phyloP scores from a whole-genome alignment of 1,140 invertebrate genomes.

The Drosophila kanapiae region DNA sequence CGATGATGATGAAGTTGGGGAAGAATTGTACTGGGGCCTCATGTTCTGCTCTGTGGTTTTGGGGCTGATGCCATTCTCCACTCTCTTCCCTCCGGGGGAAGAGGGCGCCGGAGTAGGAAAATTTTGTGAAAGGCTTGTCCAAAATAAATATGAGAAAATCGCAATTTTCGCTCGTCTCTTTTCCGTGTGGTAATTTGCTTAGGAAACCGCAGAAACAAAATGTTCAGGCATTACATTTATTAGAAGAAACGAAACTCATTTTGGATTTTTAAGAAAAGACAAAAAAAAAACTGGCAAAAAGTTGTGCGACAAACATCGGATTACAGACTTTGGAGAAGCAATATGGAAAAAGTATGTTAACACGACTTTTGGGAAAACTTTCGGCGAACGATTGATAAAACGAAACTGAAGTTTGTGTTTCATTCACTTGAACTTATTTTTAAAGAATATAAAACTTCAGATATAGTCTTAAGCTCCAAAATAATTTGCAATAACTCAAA shows the following conservation, averaged over 20 bases:
- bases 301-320: constrained; percentile 23
- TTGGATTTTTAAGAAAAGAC: constrained; percentile 9
- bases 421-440: neutral
- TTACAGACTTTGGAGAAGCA: constrained; percentile 10
- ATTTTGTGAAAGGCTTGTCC: constrained; percentile 72
- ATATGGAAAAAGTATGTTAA: constrained; percentile 6
- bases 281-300: constrained; percentile 10
- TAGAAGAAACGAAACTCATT: constrained; percentile 26
- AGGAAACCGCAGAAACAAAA: constrained; percentile 55
- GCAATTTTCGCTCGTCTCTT: constrained; percentile 31
- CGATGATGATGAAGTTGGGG: constrained; percentile 36
- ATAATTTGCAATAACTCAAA: neutral
- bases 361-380: constrained; percentile 9
- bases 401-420: constrained; percentile 5
- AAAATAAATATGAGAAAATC: constrained; percentile 75
- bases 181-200: constrained; percentile 50
- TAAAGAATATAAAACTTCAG: too few relatives aligned
- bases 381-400: neutral
- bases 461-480: neutral
- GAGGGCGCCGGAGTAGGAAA: constrained; percentile 16
- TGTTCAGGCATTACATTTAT: constrained; percentile 38
- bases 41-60: constrained; percentile 58
- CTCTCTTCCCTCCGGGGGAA: constrained; percentile 3
- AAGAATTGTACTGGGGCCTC: constrained; percentile 16
- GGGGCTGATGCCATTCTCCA: constrained; percentile 53